These are phyloP conservation scores for Pelochelys cantorii DNA, from an alignment of 2,797 vertebrate genomes.

Conservation along the genomic window DNA sequence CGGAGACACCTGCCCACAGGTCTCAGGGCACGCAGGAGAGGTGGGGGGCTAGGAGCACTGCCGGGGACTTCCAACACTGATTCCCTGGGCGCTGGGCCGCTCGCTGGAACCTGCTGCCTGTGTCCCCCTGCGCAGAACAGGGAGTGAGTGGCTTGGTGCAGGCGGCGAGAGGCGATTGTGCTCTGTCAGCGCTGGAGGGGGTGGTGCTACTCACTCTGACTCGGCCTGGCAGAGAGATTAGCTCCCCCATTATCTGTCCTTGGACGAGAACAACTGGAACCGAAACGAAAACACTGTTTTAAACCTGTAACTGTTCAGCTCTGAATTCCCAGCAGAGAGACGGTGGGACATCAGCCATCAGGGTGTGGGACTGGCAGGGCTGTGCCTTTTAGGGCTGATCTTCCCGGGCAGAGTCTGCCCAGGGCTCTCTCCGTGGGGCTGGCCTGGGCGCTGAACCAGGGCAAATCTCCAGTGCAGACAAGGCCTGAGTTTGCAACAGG, in stretches of 20 bases:
- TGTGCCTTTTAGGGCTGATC: neutral
- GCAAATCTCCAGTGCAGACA: neutral
- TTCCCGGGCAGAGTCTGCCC: neutral
- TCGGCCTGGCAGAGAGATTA: neutral
- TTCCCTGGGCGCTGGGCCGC: neutral
- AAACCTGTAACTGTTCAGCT: neutral
- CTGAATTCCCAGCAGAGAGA: neutral
- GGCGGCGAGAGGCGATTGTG: neutral
- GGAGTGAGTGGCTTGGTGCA: neutral
- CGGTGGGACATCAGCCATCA: neutral
- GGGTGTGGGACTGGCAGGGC: neutral
- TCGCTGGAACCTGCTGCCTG: neutral
- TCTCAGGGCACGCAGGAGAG: neutral
- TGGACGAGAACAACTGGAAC: neutral
- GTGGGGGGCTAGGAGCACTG: neutral
- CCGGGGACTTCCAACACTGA: neutral
- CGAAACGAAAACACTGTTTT: neutral
- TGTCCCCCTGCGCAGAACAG: neutral
- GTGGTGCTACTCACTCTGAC: neutral
- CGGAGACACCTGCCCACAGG: neutral
- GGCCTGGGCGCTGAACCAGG: no score
- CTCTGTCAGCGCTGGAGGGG: neutral
- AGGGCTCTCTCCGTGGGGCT: neutral
- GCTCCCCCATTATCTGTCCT: rapidly evolving
- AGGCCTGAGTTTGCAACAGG: neutral